Evolutionary conservation across 35 echinoderm and acorn worm genomes (phyloP), one percentile per base, ranked within the genome.

Genomic region (Patiria miniata): DNA sequence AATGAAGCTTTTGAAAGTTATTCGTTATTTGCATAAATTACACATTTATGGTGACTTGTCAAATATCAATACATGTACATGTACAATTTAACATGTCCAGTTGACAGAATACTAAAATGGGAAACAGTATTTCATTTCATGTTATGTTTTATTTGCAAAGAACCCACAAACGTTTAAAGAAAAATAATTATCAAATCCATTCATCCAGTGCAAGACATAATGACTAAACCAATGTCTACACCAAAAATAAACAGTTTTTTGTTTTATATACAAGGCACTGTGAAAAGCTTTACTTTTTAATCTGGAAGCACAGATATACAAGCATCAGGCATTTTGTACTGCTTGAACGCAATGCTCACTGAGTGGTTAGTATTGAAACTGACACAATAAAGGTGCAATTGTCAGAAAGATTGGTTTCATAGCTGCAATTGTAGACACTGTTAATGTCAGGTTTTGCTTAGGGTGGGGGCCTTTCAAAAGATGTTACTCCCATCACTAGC

Each of bases 91-190:
- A 60, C 57, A 60, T n/a, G 57, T 60, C 19, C 65, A 73, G 29
- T 73, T 73, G 21, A 32, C 19, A 34, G 34, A 73, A 73, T 32
- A 26, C 18, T 73, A 36, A 73, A 73, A 36, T 73, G 22, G 34
- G 34, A 73, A 73, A 26, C 65, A 73, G 14, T 22, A 32, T 34
- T 73, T 73, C 34, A 34, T 73, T 22, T 73, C 26, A 73, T 73
- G 65, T 73, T 73, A 60, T 60, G 57, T 60, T 73, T 73, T 73
- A 73, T 73, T 73, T 30, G 65, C 65, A 73, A 73, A 73, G 65
- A 73, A 73, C 65, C 65, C 65, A 32, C 65, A 26, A 47, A 47
- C 12, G 29, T 73, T 73, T 30, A 73, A 73, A 73, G 65, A 73
- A 73, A 73, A 68, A 73, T 28, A 47, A 47, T 47, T 47, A 22